A percentile compares a stretch with the other conserved stretches of the same genome.
phyloP scores from a whole-genome alignment of 64 coral and sea anemone genomes.

The Montipora foliosa region DNA sequence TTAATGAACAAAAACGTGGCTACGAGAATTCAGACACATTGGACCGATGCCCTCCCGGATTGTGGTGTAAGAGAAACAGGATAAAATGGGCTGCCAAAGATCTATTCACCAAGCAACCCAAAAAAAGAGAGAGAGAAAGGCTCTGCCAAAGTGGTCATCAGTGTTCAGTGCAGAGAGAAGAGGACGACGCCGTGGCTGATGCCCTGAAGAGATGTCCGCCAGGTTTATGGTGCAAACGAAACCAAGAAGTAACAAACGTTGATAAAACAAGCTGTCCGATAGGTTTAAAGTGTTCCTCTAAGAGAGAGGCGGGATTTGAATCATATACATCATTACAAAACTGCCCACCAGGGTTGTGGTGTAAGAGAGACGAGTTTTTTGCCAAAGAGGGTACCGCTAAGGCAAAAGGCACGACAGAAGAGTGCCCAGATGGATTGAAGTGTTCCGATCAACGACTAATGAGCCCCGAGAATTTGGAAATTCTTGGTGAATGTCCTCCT shows the following conservation, averaged over 20 bases:
- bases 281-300: conserved; percentile 26
- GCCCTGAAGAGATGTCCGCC: background rate
- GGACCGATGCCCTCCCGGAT: conserved; percentile 35
- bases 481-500: conserved; percentile 7
- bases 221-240: conserved; percentile 51
- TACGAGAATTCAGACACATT: conserved; percentile 1
- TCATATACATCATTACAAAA: background rate
- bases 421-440: no score
- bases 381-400: background rate
- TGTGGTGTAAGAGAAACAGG: conserved; percentile 50
- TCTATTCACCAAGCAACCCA: background rate
- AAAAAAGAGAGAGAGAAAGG: background rate
- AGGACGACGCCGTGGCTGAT: background rate
- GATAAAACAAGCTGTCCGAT: conserved; percentile 11
- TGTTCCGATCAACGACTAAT: background rate
- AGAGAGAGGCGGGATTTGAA: background rate
- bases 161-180: conserved; percentile 5
- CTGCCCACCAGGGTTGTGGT: conserved; percentile 73
- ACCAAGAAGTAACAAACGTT: background rate
- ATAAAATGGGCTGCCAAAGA: background rate
- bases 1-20: conserved; percentile 7
- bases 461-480: background rate
- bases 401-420: background rate
- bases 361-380: conserved; percentile 24
- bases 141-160: background rate